These are phyloP conservation scores for Brachionus calyciflorus DNA, from an alignment of 1,140 invertebrate genomes.

Conservation along the genomic window DNA sequence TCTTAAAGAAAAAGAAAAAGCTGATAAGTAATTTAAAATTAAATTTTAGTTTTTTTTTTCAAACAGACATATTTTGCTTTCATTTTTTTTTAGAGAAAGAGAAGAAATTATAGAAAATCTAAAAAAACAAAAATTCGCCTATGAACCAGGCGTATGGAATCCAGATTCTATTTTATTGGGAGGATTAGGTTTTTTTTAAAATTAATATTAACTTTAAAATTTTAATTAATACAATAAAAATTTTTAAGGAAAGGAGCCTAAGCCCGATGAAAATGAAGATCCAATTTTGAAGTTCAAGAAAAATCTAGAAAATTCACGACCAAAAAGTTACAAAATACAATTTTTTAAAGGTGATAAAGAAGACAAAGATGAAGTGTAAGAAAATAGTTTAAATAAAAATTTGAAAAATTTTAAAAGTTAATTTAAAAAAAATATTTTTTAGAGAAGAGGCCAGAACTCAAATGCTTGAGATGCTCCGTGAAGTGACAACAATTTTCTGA, in stretches of 20 bases:
- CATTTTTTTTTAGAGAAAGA: conserved; percentile 50
- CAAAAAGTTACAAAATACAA: conserved; percentile 31
- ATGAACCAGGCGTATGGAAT: conserved; percentile 59
- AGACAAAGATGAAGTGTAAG: conserved; percentile 14
- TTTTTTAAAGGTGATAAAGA: conserved; percentile 39
- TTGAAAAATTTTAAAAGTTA: not conserved
- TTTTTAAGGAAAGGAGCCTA: conserved; percentile 54
- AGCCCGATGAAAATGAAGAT: conserved; percentile 47
- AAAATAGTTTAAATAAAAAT: not conserved
- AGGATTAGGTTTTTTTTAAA: conserved; percentile 50
- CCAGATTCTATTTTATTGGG: conserved; percentile 58
- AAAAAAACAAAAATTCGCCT: conserved; percentile 54
- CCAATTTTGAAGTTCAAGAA: conserved; percentile 19
- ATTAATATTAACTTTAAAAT: not conserved
- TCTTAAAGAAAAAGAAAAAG: conserved; percentile 19
- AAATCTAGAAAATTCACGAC: conserved; percentile 9
- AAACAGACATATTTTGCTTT: not conserved
- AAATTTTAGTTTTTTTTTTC: not conserved
- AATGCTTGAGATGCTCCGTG: conserved; percentile 15
- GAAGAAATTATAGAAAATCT: conserved; percentile 54
- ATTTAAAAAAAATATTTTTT: too few relatives aligned
- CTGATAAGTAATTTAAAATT: not conserved
- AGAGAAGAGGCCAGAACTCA: conserved; percentile 16
- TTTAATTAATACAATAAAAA: not conserved
- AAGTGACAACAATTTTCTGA: not conserved